These are phyloP conservation scores for Triops cancriformis DNA, from an alignment of 1,140 invertebrate species.

Conservation along the genomic window DNA sequence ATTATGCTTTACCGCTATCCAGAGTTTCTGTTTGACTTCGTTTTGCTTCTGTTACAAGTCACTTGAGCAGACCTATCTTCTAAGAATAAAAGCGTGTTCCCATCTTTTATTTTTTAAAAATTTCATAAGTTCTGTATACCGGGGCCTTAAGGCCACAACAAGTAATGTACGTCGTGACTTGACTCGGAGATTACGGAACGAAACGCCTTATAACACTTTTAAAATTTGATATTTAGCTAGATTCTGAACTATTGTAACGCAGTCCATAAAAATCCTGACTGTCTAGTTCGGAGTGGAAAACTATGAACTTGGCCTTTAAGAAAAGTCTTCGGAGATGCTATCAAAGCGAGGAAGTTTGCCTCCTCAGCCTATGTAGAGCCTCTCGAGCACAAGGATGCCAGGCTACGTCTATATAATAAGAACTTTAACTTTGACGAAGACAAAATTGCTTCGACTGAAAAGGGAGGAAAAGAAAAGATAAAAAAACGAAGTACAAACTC, in stretches of 20 bases:
- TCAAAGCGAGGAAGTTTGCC: neutral
- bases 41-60: too few species aligned
- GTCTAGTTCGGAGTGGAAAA: neutral
- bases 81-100: too few species aligned
- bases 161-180: neutral
- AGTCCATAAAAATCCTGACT: neutral
- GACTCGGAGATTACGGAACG: neutral
- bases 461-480: neutral
- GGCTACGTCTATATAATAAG: conserved; percentile 1
- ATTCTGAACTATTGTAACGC: neutral
- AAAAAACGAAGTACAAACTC: neutral
- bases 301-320: neutral
- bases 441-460: neutral
- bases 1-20: too few species aligned
- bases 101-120: too few species aligned
- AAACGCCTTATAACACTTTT: neutral
- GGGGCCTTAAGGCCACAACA: too few species aligned
- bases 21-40: too few species aligned
- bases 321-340: neutral
- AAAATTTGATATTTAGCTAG: neutral
- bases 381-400: neutral
- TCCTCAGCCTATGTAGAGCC: neutral
- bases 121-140: too few species aligned
- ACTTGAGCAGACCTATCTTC: too few species aligned
- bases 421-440: neutral